A percentile compares a stretch with the other conserved stretches of the same genome.
Evolutionary conservation across 2,888 invertebrate genomes (phyloP).

Genomic region (Amphipoea lucens): DNA sequence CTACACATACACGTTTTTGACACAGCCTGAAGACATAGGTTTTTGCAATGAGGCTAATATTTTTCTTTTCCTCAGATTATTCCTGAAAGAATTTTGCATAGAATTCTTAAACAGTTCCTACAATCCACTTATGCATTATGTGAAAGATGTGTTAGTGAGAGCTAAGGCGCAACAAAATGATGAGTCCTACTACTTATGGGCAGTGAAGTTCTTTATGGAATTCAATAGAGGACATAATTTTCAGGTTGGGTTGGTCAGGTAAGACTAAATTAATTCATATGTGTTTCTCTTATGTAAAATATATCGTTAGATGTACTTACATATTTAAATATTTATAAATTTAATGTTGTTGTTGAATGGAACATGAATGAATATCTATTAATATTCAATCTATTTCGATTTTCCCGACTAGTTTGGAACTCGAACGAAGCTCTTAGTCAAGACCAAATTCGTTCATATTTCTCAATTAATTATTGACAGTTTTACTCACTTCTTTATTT

Average conservation of each 20-base stretch:
- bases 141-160: slow-evolving; percentile 93
- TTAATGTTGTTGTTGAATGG: no score
- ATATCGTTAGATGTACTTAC: no score
- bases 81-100: slow-evolving; percentile 98
- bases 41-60: background rate
- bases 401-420: background rate
- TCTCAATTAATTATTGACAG: background rate
- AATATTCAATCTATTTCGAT: background rate
- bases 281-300: background rate
- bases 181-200: slow-evolving; percentile 98
- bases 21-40: background rate
- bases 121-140: slow-evolving; percentile 97
- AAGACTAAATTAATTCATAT: slow-evolving; percentile 62
- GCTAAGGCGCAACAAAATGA: slow-evolving; percentile 94
- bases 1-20: background rate
- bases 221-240: slow-evolving; percentile 97
- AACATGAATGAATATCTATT: background rate
- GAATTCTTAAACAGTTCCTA: slow-evolving; percentile 98
- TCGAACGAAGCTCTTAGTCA: background rate
- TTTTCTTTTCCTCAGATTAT: slow-evolving; percentile 90
- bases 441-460: background rate
- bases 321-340: background rate
- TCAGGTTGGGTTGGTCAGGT: slow-evolving; percentile 97
- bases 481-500: background rate
- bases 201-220: slow-evolving; percentile 98